Conservation (phyloP, 2,797 vertebrate species). For the Protonibea diacanthus region DNA sequence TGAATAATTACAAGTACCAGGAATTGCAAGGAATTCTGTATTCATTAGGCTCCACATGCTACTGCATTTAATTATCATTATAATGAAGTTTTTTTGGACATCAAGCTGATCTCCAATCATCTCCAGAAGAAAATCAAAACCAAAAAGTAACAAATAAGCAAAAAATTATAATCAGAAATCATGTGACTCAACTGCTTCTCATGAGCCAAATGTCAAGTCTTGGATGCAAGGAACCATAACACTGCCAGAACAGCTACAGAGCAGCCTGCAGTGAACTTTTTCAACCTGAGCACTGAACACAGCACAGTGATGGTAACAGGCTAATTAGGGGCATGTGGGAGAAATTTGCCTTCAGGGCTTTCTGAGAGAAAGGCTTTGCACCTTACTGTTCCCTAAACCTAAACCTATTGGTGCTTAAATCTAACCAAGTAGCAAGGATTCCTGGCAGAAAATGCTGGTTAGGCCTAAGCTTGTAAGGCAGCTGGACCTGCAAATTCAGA, state of each 20-base stretch:
- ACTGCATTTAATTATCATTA: not conserved
- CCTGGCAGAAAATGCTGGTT: no score
- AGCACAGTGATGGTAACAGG: not conserved
- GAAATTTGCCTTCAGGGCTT: no score
- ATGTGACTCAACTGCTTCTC: not conserved
- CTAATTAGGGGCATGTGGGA: not conserved
- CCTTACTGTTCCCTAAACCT: no score
- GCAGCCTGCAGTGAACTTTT: not conserved
- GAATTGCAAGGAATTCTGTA: not conserved
- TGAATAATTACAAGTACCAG: not conserved
- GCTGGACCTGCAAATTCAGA: no score
- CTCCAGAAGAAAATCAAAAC: not conserved
- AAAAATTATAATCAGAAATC: conserved; percentile 5
- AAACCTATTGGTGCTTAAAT: no score
- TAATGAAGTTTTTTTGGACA: not conserved
- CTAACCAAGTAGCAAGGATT: no score
- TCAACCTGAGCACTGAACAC: not conserved
- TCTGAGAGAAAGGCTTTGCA: no score
- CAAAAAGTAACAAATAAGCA: not conserved
- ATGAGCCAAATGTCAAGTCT: conserved; percentile 7
- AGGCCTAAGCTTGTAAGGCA: no score
- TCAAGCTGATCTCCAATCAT: not conserved
- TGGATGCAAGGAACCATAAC: not conserved
- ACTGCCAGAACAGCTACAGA: not conserved
- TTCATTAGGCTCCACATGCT: not conserved